These are phyloP conservation scores for Crenichthys baileyi DNA, from an alignment of 2,797 vertebrate species.

Conservation along the genomic window DNA sequence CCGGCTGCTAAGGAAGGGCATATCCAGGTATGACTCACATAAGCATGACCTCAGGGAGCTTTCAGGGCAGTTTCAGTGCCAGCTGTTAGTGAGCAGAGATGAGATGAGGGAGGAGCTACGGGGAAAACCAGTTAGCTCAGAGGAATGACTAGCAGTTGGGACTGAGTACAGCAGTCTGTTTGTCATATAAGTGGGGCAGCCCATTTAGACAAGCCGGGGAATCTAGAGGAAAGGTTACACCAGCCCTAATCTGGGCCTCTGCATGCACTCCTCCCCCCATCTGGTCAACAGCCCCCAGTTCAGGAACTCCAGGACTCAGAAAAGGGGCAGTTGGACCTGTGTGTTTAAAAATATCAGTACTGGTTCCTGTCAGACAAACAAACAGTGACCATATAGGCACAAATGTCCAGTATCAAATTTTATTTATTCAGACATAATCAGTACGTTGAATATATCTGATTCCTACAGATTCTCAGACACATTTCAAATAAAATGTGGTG, in stretches of 20 bases:
- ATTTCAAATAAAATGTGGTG: background rate
- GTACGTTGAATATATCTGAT: background rate
- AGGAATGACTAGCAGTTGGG: constrained; percentile 64
- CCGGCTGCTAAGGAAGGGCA: constrained; percentile 39
- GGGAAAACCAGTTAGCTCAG: constrained; percentile 52
- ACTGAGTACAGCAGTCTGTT: constrained; percentile 66
- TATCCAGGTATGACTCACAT: constrained; percentile 66
- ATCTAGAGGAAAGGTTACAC: constrained; percentile 86
- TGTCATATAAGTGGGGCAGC: constrained; percentile 76
- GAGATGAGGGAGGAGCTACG: constrained; percentile 53
- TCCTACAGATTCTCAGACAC: background rate
- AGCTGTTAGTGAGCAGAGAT: constrained; percentile 46
- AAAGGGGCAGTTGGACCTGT: constrained; percentile 56
- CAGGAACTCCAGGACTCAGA: constrained; percentile 58
- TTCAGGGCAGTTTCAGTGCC: constrained; percentile 48
- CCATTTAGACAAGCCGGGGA: constrained; percentile 67
- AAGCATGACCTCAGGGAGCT: constrained; percentile 70
- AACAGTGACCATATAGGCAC: constrained; percentile 32
- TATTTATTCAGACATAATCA: constrained; percentile 6
- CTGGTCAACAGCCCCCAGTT: constrained; percentile 55
- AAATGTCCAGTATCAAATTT: constrained; percentile 17
- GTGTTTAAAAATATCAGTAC: constrained; percentile 76
- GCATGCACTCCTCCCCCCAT: constrained; percentile 58
- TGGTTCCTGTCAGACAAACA: constrained; percentile 45
- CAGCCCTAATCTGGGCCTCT: constrained; percentile 70